Base-by-base conservation (phyloP, 2,113 vertebrate genomes). In the Isurus oxyrinchus region DNA sequence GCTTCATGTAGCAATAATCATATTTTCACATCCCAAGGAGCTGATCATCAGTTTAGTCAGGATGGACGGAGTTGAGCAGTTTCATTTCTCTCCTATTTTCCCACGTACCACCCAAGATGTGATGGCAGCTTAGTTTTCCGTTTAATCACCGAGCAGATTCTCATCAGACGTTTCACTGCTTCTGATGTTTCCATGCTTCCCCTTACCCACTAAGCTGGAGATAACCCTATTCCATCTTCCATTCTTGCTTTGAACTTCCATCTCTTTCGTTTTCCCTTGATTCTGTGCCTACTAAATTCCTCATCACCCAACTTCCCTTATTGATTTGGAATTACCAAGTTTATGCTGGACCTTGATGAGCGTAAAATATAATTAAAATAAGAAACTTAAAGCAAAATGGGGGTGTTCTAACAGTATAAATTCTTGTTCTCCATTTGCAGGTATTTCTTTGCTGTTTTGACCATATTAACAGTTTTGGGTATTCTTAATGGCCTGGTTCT, bases 371-470 rank as follows among this genome's bases (percentile, higher is more conserved):
- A 8, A 94, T 44, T 44, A 25, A 25, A 95, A 25, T 69, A 44
- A 69, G 27, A 67, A 27, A 67, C 69, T 67, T 3, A 14, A 67
- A 95, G 5, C 23, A 67, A 25, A 94, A 94, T 16, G 25, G 5
- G 31, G 40, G 23, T 63, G 57, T 63, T 63, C 57, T 67, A n/a
- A 72, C 40, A 72, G 14, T 72, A 53, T 72, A 1, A 11, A 95
- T 53, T 49, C 25, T 25, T 95, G 63, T 91, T 61, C 21, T 16
- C 94, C 2, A 13, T 44, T 72, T 21, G 31, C 97, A 99, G 99
- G 97, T 99, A 99, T 97, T 99, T 99, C 97, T 99, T 99, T 57
- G 98, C 99, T 0, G 99, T 99, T 96, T 97, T 99, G 96, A 99
- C 98, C 35, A 98, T 99, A 96, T 98, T 99, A 97, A 99, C 99